These are phyloP conservation scores for Oedothorax gibbosus DNA, from an alignment of 1,140 invertebrate species.

Conservation along the genomic window DNA sequence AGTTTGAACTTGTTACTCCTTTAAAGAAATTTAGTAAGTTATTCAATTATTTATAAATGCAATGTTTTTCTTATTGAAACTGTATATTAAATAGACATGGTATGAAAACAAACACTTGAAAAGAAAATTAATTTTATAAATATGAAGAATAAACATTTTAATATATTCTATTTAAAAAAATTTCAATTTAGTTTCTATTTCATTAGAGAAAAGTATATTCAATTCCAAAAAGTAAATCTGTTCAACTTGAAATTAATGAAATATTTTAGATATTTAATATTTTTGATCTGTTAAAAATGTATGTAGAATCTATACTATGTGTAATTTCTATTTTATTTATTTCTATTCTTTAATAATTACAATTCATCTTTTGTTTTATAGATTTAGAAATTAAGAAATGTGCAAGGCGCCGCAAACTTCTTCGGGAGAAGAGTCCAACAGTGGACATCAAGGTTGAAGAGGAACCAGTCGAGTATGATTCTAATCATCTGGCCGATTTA, in stretches of 20 bases:
- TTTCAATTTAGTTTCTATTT: too few relatives aligned
- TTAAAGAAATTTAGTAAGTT: constrained; percentile 49
- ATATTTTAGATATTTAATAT: too few relatives aligned
- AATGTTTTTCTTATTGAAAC: too few relatives aligned
- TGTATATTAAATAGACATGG: too few relatives aligned
- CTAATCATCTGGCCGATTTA: constrained; percentile 31
- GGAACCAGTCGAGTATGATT: constrained; percentile 23
- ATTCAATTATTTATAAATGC: too few relatives aligned
- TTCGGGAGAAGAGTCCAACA: constrained; percentile 42
- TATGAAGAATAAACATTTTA: too few relatives aligned
- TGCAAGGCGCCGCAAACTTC: constrained; percentile 21
- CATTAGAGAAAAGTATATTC: too few relatives aligned
- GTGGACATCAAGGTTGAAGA: constrained; percentile 6
- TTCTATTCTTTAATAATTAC: not conserved
- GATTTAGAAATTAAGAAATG: constrained; percentile 62
- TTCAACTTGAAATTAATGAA: too few relatives aligned
- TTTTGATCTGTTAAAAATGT: not conserved
- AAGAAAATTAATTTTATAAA: too few relatives aligned
- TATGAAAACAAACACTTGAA: too few relatives aligned
- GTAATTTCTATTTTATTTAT: not conserved
- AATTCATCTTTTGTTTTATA: constrained; percentile 9
- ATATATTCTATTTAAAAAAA: too few relatives aligned
- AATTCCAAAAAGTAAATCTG: too few relatives aligned
- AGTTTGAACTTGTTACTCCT: constrained; percentile 61
- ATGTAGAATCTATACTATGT: not conserved